Evolutionary conservation across 2,113 vertebrate genomes (phyloP).

Genomic region (Carassius carassius): DNA sequence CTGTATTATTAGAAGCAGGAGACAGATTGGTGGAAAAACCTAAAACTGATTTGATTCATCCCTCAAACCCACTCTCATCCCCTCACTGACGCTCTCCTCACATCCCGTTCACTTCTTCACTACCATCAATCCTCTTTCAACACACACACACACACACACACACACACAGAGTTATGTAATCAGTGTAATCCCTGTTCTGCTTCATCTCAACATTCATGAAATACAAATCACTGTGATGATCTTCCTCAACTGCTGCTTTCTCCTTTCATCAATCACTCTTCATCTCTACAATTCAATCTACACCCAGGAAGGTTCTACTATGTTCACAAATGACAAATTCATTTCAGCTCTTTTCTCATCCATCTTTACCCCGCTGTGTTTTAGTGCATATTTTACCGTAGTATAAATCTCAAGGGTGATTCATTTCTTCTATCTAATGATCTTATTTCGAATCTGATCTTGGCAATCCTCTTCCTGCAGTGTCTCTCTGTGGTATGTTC

Average conservation of each 20-base stretch:
- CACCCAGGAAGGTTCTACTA: not conserved
- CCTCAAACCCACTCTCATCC: not conserved
- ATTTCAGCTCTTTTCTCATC: not conserved
- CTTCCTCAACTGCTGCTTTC: not conserved
- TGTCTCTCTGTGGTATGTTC: slow-evolving; percentile 7
- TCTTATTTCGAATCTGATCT: not conserved
- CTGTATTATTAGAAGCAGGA: not conserved
- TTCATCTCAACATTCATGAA: slow-evolving; percentile 2
- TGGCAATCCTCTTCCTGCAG: not conserved
- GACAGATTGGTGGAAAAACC: not conserved
- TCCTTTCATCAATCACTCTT: slow-evolving; percentile 22
- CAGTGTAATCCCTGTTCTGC: not conserved
- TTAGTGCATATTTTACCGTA: not conserved
- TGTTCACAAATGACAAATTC: slow-evolving; percentile 1
- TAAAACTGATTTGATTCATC: not conserved
- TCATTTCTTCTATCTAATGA: slow-evolving; percentile 1
- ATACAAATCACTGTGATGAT: slow-evolving; percentile 15
- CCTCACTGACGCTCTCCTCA: slow-evolving; percentile 9
- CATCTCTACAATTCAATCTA: not conserved
- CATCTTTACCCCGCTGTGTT: not conserved
- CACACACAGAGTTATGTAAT: slow-evolving; percentile 15
- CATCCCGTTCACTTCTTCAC: not conserved
- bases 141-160: not conserved
- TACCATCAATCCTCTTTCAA: not conserved
- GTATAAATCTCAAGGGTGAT: not conserved